Conservation (phyloP, 2,113 vertebrate genomes). For the Amblyopsis rosae region DNA sequence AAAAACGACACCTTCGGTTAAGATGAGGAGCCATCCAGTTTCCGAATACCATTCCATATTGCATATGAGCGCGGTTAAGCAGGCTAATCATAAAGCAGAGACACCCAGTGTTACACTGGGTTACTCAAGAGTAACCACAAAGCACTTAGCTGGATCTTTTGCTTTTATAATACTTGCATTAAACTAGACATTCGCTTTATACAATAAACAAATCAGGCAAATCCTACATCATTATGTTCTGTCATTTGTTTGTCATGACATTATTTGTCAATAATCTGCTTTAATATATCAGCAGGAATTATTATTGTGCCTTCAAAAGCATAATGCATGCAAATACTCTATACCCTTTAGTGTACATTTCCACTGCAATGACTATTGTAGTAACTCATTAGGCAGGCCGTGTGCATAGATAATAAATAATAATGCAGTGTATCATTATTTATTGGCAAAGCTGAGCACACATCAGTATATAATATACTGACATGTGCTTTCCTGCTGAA, state of each 20-base stretch:
- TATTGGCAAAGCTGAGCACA: too few relatives aligned
- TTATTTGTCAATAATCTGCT: background rate
- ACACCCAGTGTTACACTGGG: background rate
- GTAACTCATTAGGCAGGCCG: too few relatives aligned
- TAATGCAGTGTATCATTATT: too few relatives aligned
- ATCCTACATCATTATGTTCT: conserved; percentile 4
- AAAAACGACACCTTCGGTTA: conserved; percentile 77
- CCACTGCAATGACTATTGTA: too few relatives aligned
- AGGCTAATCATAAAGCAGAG: conserved; percentile 4
- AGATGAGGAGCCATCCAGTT: conserved; percentile 28
- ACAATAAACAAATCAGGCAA: conserved; percentile 55
- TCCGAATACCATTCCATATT: conserved; percentile 32
- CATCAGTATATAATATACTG: too few relatives aligned
- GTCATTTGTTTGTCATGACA: background rate
- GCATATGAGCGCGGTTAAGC: background rate
- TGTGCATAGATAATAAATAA: too few relatives aligned
- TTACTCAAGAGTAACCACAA: conserved; percentile 11
- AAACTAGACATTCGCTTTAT: conserved; percentile 20
- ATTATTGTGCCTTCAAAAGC: background rate
- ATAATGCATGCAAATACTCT: too few relatives aligned
- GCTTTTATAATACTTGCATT: conserved; percentile 23
- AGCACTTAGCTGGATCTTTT: conserved; percentile 27
- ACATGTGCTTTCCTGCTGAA: too few relatives aligned
- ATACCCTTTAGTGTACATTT: too few relatives aligned
- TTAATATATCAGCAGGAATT: background rate